These are phyloP conservation scores for Platyrinchus mystaceus DNA, from an alignment of 2,797 vertebrate species.

Conservation along the genomic window DNA sequence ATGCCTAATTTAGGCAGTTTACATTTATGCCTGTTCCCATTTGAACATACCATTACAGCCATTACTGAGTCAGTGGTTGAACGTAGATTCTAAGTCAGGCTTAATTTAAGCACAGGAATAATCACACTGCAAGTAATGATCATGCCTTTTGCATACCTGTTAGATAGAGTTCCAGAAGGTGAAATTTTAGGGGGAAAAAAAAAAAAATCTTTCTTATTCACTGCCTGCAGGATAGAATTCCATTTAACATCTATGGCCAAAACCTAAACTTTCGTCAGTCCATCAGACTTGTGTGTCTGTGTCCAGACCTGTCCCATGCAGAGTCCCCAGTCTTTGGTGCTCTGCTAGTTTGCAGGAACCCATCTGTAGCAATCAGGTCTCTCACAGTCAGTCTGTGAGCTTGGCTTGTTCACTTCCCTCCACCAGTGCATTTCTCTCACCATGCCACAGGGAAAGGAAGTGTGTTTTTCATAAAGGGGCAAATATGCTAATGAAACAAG, in stretches of 20 bases:
- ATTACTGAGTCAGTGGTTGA: not conserved
- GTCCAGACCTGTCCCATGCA: not conserved
- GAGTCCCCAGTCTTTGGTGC: no score
- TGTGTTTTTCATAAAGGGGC: not conserved
- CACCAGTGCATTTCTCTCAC: not conserved
- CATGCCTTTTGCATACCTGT: not conserved
- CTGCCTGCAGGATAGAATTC: not conserved
- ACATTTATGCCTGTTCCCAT: fast-evolving
- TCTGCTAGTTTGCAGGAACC: not conserved
- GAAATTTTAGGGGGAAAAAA: fast-evolving
- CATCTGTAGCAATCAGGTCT: not conserved
- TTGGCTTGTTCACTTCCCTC: not conserved
- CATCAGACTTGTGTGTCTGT: fast-evolving
- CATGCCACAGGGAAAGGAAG: not conserved
- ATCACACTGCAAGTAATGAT: not conserved
- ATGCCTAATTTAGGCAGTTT: not conserved
- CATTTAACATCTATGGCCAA: not conserved
- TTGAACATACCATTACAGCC: not conserved
- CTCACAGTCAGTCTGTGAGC: not conserved
- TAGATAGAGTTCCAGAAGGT: not conserved
- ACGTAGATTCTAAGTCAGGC: not conserved
- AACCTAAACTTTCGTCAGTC: not conserved
- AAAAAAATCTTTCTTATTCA: not conserved
- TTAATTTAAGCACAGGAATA: not conserved
- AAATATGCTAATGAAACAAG: not conserved